These are phyloP conservation scores for Porites rus DNA, from an alignment of 92 coral and sea anemone genomes.

Conservation along the genomic window DNA sequence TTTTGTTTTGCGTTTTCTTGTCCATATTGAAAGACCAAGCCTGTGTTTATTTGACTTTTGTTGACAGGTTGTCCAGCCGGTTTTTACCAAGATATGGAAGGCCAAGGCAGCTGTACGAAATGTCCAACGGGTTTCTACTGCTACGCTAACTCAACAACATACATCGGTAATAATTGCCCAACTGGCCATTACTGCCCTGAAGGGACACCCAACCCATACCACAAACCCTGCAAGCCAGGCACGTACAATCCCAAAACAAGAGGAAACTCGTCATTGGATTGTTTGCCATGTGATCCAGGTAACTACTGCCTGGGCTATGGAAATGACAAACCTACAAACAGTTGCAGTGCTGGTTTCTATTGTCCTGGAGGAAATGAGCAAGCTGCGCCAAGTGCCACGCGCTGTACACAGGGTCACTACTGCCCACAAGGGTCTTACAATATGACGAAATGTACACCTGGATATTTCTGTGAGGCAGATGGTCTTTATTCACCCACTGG, in stretches of 20 bases:
- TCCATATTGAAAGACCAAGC: not conserved
- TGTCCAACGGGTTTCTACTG: constrained; percentile 97
- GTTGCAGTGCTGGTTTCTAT: constrained; percentile 92
- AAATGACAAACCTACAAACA: constrained; percentile 82
- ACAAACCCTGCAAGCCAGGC: constrained; percentile 85
- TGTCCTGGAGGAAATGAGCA: constrained; percentile 90
- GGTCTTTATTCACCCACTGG: constrained; percentile 69
- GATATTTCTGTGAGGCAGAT: constrained; percentile 75
- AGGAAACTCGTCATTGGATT: constrained; percentile 82
- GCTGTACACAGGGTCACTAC: constrained; percentile 79
- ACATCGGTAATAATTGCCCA: constrained; percentile 79
- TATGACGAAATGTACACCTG: constrained; percentile 91
- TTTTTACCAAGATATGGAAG: constrained; percentile 87
- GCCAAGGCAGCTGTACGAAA: constrained; percentile 69
- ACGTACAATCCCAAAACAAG: constrained; percentile 88
- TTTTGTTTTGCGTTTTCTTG: not conserved
- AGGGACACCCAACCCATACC: constrained; percentile 78
- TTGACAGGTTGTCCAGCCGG: constrained; percentile 91
- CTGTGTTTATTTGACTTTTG: not conserved
- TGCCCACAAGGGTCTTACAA: constrained; percentile 79
- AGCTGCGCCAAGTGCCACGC: constrained; percentile 62
- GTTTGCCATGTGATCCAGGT: constrained; percentile 84
- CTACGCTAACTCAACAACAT: constrained; percentile 88
- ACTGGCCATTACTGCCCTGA: constrained; percentile 85
- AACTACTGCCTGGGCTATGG: constrained; percentile 89